A percentile compares a stretch with the other conserved stretches of the same genome.
Evolutionary conservation across 2,113 vertebrate species (phyloP).

Genomic region (Gobio gobio): DNA sequence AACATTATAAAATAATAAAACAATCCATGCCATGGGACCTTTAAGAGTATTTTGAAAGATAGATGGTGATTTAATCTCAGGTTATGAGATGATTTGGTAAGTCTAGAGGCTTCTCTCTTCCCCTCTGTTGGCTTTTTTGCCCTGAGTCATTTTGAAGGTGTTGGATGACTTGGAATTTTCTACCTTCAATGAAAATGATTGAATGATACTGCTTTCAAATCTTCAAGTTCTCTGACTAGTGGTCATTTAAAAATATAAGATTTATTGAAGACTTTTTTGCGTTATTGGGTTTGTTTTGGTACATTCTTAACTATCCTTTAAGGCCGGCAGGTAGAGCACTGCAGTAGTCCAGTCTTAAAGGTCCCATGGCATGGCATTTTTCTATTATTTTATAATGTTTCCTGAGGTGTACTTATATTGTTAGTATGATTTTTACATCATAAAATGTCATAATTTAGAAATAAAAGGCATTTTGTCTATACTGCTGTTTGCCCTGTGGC

Average conservation of each 20-base stretch:
- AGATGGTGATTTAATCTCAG: conserved; percentile 43
- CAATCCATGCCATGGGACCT: no score
- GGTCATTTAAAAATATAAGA: background rate
- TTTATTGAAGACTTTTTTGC: background rate
- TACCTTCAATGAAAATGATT: background rate
- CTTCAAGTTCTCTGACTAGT: background rate
- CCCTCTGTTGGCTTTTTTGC: background rate
- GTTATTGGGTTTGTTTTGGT: background rate
- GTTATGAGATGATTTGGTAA: conserved; percentile 65
- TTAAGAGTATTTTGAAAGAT: conserved; percentile 39
- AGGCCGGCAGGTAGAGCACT: no score
- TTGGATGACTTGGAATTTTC: background rate
- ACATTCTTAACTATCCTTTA: background rate
- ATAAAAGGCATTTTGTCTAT: no score
- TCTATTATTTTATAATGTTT: no score
- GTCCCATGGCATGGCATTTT: no score
- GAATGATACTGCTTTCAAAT: background rate
- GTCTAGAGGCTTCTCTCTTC: conserved; percentile 13
- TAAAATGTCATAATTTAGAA: no score
- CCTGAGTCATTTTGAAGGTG: background rate
- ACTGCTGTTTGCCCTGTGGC: no score
- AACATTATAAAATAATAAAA: no score
- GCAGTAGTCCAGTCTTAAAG: no score
- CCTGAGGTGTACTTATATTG: no score
- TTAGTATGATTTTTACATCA: no score